These are phyloP conservation scores for Akabosia matsudoensis DNA, from an alignment of 1,140 invertebrate genomes.

Conservation along the genomic window DNA sequence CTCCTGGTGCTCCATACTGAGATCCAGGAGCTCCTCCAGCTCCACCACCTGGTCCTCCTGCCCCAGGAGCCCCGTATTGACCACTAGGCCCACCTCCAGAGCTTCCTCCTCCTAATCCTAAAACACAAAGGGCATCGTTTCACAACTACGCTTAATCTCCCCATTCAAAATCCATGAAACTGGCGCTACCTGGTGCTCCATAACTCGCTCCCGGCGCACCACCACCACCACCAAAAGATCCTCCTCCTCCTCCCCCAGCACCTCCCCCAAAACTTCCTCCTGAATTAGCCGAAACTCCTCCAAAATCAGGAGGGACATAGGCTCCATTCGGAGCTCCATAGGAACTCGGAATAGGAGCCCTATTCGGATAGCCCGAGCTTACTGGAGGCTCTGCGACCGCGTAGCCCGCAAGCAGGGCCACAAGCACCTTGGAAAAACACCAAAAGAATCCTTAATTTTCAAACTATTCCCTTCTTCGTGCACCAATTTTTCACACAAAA, in stretches of 20 bases:
- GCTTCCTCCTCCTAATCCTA: conserved; percentile 47
- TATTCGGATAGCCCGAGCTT: neutral
- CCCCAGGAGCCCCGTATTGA: neutral
- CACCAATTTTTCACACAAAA: too few relatives aligned
- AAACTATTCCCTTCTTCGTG: too few relatives aligned
- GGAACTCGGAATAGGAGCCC: neutral
- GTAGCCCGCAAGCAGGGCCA: neutral
- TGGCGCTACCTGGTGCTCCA: conserved; percentile 21
- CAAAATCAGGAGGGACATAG: conserved; percentile 29
- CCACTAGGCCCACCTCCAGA: neutral
- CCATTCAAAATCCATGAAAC: too few relatives aligned
- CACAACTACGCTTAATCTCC: too few relatives aligned
- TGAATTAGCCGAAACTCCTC: conserved; percentile 47
- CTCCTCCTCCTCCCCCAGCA: conserved; percentile 21
- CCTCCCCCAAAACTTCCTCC: conserved; percentile 1
- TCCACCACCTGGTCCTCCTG: conserved; percentile 13
- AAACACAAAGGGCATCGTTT: too few relatives aligned
- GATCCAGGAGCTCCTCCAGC: conserved; percentile 12
- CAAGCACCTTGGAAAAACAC: neutral
- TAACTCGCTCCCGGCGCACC: neutral
- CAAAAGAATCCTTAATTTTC: neutral
- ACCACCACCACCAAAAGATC: conserved; percentile 21
- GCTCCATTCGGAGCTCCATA: conserved; percentile 10
- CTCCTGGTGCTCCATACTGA: neutral
- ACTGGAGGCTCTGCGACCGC: neutral